Conservation (phyloP, 2,888 invertebrate genomes). For the Orthosia gracilis region DNA sequence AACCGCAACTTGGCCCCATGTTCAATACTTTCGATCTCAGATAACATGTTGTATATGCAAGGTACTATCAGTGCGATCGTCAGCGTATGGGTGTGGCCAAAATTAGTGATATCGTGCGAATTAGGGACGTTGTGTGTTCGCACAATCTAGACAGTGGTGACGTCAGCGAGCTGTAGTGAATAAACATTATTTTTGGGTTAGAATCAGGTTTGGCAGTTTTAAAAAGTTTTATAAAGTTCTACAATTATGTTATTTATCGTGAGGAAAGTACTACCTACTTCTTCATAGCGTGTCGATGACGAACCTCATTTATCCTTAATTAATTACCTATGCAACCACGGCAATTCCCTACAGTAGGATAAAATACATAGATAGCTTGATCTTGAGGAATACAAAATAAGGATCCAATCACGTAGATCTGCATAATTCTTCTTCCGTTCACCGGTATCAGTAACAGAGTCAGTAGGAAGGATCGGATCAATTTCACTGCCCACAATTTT, state of each 20-base stretch:
- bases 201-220: not conserved
- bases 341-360: too few species aligned
- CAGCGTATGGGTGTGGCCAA: slow-evolving; percentile 53
- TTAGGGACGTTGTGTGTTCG: slow-evolving; percentile 19
- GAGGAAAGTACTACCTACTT: too few species aligned
- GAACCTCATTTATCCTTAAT: too few species aligned
- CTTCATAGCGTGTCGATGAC: too few species aligned
- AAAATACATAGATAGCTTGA: too few species aligned
- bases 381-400: too few species aligned
- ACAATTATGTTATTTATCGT: not conserved
- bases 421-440: too few species aligned
- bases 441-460: too few species aligned
- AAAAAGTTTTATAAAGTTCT: not conserved
- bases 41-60: slow-evolving; percentile 11
- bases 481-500: not conserved
- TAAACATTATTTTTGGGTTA: slow-evolving; percentile 12
- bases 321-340: too few species aligned
- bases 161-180: slow-evolving; percentile 24
- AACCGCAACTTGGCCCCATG: not conserved
- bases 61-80: slow-evolving; percentile 36
- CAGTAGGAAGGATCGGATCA: too few species aligned
- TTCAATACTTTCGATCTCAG: slow-evolving; percentile 14
- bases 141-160: slow-evolving; percentile 30
- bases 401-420: too few species aligned
- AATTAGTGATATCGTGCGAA: slow-evolving; percentile 37